Percentiles rank a stretch among this genome's conserved stretches.
These are phyloP conservation scores for Nyctalus aviator DNA, from an alignment of 2,797 vertebrate species.

Conservation along the genomic window DNA sequence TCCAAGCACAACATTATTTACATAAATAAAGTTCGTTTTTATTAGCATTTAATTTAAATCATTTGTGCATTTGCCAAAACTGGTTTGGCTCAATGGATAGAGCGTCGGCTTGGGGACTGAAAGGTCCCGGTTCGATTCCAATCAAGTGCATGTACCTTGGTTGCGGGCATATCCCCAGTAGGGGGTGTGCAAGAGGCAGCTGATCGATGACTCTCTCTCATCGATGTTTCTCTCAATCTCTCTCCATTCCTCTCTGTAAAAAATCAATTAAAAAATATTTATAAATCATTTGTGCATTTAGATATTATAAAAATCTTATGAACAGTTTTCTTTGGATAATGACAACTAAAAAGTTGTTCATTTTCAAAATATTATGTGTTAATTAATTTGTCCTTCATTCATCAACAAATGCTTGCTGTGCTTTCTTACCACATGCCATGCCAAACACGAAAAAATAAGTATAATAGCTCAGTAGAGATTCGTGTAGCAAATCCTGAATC, in stretches of 20 bases:
- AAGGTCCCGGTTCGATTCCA: no score
- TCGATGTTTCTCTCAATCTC: no score
- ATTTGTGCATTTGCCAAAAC: background rate
- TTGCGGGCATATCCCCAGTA: no score
- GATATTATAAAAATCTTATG: background rate
- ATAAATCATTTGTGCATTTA: background rate
- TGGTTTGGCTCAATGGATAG: no score
- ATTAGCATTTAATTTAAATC: slow-evolving; percentile 8
- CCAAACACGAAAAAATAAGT: background rate
- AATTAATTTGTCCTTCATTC: background rate
- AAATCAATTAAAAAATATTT: no score
- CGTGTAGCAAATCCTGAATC: background rate
- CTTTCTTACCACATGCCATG: background rate
- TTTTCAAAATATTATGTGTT: background rate
- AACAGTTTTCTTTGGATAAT: background rate
- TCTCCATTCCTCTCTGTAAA: no score
- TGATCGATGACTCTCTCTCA: no score
- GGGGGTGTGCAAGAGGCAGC: no score
- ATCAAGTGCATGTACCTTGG: no score
- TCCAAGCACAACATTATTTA: background rate
- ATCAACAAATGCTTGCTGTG: background rate
- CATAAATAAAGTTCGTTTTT: background rate
- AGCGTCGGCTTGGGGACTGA: no score
- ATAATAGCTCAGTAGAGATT: background rate
- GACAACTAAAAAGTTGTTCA: background rate